These are phyloP conservation scores for Atherinomorus stipes DNA, from an alignment of 2,113 vertebrate species.

Conservation along the genomic window DNA sequence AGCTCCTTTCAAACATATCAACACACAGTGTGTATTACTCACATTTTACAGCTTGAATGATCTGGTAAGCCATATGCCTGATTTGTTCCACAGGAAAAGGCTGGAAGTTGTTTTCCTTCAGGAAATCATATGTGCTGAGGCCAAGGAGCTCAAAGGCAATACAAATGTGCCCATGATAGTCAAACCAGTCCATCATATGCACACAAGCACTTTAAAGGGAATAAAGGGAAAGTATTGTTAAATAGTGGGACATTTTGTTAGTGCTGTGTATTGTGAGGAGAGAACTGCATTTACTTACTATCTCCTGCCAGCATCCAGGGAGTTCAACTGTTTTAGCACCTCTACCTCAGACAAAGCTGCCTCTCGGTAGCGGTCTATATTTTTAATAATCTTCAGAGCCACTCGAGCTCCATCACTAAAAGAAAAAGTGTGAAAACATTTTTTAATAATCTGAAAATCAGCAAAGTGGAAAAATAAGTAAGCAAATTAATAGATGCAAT, in stretches of 20 bases:
- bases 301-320: slow-evolving; percentile 86
- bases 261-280: not conserved
- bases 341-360: slow-evolving; percentile 96
- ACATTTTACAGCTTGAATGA: slow-evolving; percentile 92
- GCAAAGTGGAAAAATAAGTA: not conserved
- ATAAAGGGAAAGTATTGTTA: too few relatives aligned
- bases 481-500: not conserved
- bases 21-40: slow-evolving; percentile 75
- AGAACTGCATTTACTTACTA: slow-evolving; percentile 64
- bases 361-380: slow-evolving; percentile 95
- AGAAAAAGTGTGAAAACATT: not conserved
- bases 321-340: slow-evolving; percentile 92
- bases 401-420: slow-evolving; percentile 86
- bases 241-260: too few relatives aligned
- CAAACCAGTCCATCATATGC: slow-evolving; percentile 96
- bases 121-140: slow-evolving; percentile 96
- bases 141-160: slow-evolving; percentile 96
- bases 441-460: too few relatives aligned
- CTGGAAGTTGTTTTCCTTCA: slow-evolving; percentile 96
- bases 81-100: slow-evolving; percentile 95
- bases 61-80: slow-evolving; percentile 94
- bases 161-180: slow-evolving; percentile 95
- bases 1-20: too few relatives aligned
- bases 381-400: slow-evolving; percentile 99
- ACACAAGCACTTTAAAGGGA: slow-evolving; percentile 92